Evolutionary conservation across 2,113 vertebrate species (phyloP).

Genomic region (Lanius collurio): DNA sequence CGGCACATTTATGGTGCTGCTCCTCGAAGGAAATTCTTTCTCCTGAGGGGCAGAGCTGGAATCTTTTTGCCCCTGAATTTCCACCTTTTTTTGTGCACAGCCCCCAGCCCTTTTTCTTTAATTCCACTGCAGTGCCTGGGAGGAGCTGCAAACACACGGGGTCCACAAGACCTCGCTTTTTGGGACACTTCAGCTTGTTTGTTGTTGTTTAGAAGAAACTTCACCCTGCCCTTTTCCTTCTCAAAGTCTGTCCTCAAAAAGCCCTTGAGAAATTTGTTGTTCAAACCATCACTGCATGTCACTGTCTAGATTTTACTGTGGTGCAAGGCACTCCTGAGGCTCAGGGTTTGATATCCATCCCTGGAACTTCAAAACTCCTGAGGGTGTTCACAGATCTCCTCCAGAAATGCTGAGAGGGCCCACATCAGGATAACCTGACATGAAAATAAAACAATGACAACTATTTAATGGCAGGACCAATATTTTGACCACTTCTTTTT

Average conservation of each 20-base stretch:
- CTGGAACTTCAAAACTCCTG: neutral
- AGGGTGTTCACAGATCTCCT: neutral
- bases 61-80: neutral
- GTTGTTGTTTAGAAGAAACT: neutral
- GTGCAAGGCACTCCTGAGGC: neutral
- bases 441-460: neutral
- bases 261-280: neutral
- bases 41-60: neutral
- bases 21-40: neutral
- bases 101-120: neutral
- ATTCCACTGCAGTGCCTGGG: rapidly evolving
- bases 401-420: neutral
- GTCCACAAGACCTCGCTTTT: neutral
- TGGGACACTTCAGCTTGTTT: neutral
- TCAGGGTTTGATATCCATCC: neutral
- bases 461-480: neutral
- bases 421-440: neutral
- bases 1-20: neutral
- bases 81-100: neutral
- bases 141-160: neutral
- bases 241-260: neutral
- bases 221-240: neutral
- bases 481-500: neutral
- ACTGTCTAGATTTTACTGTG: neutral
- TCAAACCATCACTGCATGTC: neutral